Percentiles rank a stretch among this genome's conserved stretches.
phyloP scores from a whole-genome alignment of 2,113 vertebrate species.

The Gambusia holbrooki region DNA sequence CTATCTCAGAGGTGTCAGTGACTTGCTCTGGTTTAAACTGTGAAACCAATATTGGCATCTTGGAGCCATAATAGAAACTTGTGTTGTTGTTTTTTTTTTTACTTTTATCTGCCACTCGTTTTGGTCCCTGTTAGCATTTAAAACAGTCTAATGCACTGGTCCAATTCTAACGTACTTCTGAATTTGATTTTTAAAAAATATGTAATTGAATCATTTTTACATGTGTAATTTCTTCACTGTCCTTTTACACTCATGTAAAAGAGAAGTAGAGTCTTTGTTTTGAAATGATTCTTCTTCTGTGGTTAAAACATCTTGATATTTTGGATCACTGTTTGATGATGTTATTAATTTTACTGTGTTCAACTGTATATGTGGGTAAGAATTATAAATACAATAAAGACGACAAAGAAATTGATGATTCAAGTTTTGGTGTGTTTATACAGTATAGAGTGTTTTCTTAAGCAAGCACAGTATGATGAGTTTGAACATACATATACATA shows the following conservation, averaged over 20 bases:
- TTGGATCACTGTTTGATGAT: constrained; percentile 75
- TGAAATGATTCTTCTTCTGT: constrained; percentile 42
- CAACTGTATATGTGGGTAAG: constrained; percentile 69
- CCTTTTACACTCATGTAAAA: constrained; percentile 43
- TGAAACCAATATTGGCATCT: constrained; percentile 51
- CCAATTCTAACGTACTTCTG: constrained; percentile 22
- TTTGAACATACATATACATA: neutral
- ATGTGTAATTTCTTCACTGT: constrained; percentile 30
- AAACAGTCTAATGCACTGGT: constrained; percentile 14
- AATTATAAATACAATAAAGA: constrained; percentile 72
- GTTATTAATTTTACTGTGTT: constrained; percentile 72
- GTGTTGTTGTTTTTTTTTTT: constrained; percentile 1
- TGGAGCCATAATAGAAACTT: constrained; percentile 31
- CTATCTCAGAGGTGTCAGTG: constrained; percentile 18
- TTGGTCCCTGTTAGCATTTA: constrained; percentile 8
- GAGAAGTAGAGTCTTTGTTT: constrained; percentile 30
- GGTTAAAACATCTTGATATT: constrained; percentile 54
- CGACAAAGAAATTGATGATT: constrained; percentile 55
- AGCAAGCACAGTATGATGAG: too few species aligned
- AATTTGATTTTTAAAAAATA: constrained; percentile 28
- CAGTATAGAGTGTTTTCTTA: neutral
- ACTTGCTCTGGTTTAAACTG: constrained; percentile 66
- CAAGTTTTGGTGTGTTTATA: constrained; percentile 17
- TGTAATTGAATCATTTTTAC: constrained; percentile 25
- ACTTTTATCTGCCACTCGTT: constrained; percentile 30